Evolutionary conservation across 1,140 invertebrate genomes (phyloP).

Genomic region (Micrasema minimum): DNA sequence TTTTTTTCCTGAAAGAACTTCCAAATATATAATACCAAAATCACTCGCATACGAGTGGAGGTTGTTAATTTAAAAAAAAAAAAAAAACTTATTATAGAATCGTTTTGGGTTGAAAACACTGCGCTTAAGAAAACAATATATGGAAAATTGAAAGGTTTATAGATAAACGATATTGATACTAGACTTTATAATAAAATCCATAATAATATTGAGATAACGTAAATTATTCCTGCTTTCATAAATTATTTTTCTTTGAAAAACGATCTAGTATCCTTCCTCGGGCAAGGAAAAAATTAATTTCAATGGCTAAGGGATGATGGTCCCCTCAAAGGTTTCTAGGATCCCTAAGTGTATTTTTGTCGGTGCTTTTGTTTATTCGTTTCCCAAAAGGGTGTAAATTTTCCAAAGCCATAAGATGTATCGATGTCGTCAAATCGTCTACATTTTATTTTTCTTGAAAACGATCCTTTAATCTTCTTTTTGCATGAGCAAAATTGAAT

Average conservation of each 20-base stretch:
- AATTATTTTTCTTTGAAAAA: background rate
- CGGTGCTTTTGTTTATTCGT: conserved; percentile 24
- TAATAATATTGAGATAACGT: no score
- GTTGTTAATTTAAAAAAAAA: no score
- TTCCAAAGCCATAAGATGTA: conserved; percentile 29
- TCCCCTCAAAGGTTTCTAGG: conserved; percentile 23
- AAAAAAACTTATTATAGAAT: no score
- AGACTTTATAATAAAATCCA: no score
- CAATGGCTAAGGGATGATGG: conserved; percentile 2
- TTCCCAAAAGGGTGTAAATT: conserved; percentile 37
- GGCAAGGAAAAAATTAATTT: conserved; percentile 25
- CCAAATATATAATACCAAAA: no score
- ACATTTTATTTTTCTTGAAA: conserved; percentile 15
- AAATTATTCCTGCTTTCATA: no score
- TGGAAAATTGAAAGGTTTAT: no score
- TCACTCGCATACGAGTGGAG: no score
- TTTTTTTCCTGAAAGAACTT: no score
- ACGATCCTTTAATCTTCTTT: conserved; percentile 38
- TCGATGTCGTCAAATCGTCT: conserved; percentile 27
- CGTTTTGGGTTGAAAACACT: no score
- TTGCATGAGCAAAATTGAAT: conserved; percentile 40
- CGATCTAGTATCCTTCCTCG: background rate
- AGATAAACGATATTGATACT: no score
- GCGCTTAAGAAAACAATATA: no score
- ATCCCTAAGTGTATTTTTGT: conserved; percentile 17